Base-by-base conservation (phyloP, 2,888 invertebrate species). In the Yponomeuta sedellus region DNA sequence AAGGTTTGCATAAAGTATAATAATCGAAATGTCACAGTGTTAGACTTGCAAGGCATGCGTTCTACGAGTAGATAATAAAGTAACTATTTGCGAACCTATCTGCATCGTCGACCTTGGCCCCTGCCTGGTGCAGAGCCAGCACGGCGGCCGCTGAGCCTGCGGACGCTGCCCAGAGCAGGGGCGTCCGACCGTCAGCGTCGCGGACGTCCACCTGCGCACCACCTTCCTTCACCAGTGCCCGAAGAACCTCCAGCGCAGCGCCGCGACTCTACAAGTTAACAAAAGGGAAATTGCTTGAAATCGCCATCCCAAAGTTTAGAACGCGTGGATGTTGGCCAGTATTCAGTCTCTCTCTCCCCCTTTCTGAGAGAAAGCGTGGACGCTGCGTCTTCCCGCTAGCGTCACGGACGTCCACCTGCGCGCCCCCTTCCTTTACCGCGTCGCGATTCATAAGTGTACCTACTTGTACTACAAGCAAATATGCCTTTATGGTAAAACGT, bases 121-220 rank as follows among this genome's bases (percentile, higher is more conserved):
- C 97, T 0, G 96, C 96, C 79, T 97, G 96, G 19, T 98, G 94
- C 67, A 99, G 87, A 0, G 97, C 95, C 64, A 97, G 91, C 67
- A 99, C 95, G 0, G 98, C 99, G 71, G 98, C 97, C 0, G 96
- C 95, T 57, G 97, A 98, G 6, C 99, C 99, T 25, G 99, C 97
- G 71, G 98, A 98, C 0, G 99, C 98, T 0, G 99, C 99, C 99
- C 99, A 99, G 12, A 99, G 88, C 66, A 99, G 91, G 0, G 99
- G 99, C 74, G 98, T 97, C 10, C 99, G 92, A 0, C 97, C 97
- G 79, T 99, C 99, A 61, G 96, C 95, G 83, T 99, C 99, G 66
- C 94, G 93, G 0, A 96, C 96, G 72, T 97, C 95, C 0, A 98
- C 96, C 22, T 95, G 93, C 4, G 97, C 96, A 11, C 96, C 95